Evolutionary conservation across 2,797 vertebrate species (phyloP).

Genomic region (Clarias laeviceps): DNA sequence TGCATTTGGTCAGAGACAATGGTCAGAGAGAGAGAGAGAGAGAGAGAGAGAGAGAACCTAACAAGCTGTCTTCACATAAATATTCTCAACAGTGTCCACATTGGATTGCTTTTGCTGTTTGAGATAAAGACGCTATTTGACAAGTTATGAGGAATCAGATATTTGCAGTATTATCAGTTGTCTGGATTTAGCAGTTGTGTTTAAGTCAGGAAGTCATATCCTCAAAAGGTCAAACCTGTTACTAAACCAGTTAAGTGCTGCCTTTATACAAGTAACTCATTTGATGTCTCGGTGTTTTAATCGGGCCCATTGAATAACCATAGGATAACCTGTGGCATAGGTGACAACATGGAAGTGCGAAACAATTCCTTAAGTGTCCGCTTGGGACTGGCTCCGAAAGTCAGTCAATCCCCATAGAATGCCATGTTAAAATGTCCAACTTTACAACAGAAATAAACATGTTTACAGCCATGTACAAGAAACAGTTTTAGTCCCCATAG

Average conservation of each 20-base stretch:
- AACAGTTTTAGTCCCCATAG: too few species aligned
- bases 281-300: background rate
- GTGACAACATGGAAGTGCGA: too few species aligned
- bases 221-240: background rate
- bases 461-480: too few species aligned
- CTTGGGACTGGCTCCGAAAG: too few species aligned
- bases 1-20: constrained; percentile 1
- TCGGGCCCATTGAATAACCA: background rate
- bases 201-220: background rate
- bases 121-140: constrained; percentile 8
- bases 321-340: too few species aligned
- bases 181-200: background rate
- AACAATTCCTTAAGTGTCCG: too few species aligned
- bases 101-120: background rate
- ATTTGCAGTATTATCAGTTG: background rate
- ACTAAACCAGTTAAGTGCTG: background rate
- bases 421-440: too few species aligned
- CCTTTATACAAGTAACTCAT: background rate
- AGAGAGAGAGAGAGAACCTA: background rate
- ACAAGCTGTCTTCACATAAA: background rate
- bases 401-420: too few species aligned
- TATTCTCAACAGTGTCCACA: background rate
- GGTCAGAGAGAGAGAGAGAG: background rate
- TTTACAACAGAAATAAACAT: too few species aligned
- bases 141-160: background rate